These are phyloP conservation scores for Hycleus cichorii DNA, from an alignment of 1,140 invertebrate genomes.

Conservation along the genomic window DNA sequence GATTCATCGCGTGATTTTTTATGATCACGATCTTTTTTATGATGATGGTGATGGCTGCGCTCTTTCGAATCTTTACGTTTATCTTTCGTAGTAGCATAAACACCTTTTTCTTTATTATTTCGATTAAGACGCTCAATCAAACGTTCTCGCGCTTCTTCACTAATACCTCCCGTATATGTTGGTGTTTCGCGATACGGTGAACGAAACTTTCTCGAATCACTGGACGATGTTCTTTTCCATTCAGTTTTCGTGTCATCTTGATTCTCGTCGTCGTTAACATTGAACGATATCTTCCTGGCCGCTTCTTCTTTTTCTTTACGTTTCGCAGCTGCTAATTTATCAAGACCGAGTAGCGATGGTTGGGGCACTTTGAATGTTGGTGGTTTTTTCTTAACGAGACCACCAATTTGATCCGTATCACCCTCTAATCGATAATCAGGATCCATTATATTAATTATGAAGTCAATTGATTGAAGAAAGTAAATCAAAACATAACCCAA, in stretches of 20 bases:
- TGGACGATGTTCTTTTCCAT: constrained; percentile 33
- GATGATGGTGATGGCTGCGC: constrained; percentile 14
- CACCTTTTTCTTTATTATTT: constrained; percentile 42
- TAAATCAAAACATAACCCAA: constrained; percentile 7
- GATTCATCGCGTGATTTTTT: constrained; percentile 1
- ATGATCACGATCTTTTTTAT: constrained; percentile 34
- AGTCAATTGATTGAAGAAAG: too few relatives aligned
- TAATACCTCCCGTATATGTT: constrained; percentile 86
- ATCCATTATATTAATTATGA: constrained; percentile 18
- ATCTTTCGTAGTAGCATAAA: constrained; percentile 45
- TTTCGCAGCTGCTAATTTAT: constrained; percentile 74
- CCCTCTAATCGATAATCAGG: constrained; percentile 68
- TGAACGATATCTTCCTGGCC: constrained; percentile 57
- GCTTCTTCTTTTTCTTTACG: constrained; percentile 55
- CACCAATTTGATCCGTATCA: constrained; percentile 62
- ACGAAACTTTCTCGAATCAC: constrained; percentile 63
- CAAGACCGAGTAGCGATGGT: constrained; percentile 75
- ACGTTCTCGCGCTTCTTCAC: constrained; percentile 65
- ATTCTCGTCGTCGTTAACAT: constrained; percentile 53
- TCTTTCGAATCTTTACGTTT: constrained; percentile 26
- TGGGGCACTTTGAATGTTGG: constrained; percentile 72
- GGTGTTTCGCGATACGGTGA: constrained; percentile 79
- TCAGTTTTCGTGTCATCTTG: constrained; percentile 36
- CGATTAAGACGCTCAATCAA: constrained; percentile 51
- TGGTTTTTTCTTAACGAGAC: constrained; percentile 70